Evolutionary conservation across 2,113 vertebrate species (phyloP).

Genomic region (Perca schrenkii): DNA sequence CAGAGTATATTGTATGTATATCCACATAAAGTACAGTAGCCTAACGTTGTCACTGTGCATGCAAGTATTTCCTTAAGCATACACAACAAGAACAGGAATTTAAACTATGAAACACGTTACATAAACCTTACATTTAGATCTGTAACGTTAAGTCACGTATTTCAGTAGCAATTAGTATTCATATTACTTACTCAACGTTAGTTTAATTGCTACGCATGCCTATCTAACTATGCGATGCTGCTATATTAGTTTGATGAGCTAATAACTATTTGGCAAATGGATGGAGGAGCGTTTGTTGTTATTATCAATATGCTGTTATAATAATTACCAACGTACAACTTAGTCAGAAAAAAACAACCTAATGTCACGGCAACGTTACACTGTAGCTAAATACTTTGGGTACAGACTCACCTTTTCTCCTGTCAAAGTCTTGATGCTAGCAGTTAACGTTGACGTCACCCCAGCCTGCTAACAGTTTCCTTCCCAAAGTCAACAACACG

Average conservation of each 20-base stretch:
- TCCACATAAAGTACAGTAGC: not conserved
- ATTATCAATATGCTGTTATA: not conserved
- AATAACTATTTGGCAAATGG: not conserved
- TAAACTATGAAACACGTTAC: no score
- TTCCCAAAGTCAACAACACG: not conserved
- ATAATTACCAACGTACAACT: rapidly evolving
- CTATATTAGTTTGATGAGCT: not conserved
- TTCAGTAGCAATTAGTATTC: not conserved
- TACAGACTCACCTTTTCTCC: conserved; percentile 36
- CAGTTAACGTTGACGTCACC: conserved; percentile 14
- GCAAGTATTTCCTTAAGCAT: rapidly evolving
- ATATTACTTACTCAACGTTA: no score
- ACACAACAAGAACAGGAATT: not conserved
- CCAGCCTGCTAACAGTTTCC: conserved; percentile 4
- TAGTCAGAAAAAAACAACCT: not conserved
- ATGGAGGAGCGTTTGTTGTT: not conserved
- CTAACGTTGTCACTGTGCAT: not conserved
- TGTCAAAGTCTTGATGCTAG: conserved; percentile 53
- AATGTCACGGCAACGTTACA: not conserved
- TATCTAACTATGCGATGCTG: not conserved
- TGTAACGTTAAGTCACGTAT: no score
- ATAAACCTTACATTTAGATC: not conserved
- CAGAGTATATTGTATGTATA: no score
- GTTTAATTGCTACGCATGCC: not conserved
- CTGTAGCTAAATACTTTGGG: not conserved